Base-by-base conservation (phyloP, 2,888 invertebrate genomes). In the Latrodectus hesperus region DNA sequence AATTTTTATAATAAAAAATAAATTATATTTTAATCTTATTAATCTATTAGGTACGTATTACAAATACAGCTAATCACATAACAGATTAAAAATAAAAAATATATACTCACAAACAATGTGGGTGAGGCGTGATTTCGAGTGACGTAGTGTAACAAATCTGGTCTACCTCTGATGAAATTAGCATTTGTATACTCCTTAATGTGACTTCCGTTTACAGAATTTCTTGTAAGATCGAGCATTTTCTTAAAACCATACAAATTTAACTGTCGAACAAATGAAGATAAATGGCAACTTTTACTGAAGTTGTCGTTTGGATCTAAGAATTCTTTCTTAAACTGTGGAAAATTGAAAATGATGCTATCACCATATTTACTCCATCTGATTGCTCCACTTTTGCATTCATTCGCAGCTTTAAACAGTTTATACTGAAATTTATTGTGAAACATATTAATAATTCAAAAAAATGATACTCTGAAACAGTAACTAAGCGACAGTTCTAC, bases 351-450 rank as follows among this genome's bases (percentile, higher is more conserved):
- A 55, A 94, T 92, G 90, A 95, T 94, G 0, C 94, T 94, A 85
- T 93, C 92, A 52, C 95, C 95, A 74, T 93, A 93, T 6, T 92
- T 92, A 74, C 94, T 94, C 95, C 95, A 95, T 8, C 90, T 90
- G 89, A 94, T 93, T 68, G 95, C 94, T 2, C 94, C 94, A 89
- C 93, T 93, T 9, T 93, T 93, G 85, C 94, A 93, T 87, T 94
- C 93, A 91, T 94, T 94, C 0, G 95, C 92, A 84, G 95, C 93
- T 91, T 94, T 93, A 95, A 95, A 95, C 73, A 95, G 91, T 91
- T 95, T 95, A 90, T 94, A 94, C 0, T 95, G 95, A 91, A 95
- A 95, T 82, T 94, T 93, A 93, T 94, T 80, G 8, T n/a, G 12
- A n/a, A 60, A 12, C 60, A 60, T 60, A 10, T 9, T 60, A 11